A percentile compares a stretch with the other conserved stretches of the same genome.
Conservation (phyloP, 2,113 vertebrate species). For the Panurus biarmicus region DNA sequence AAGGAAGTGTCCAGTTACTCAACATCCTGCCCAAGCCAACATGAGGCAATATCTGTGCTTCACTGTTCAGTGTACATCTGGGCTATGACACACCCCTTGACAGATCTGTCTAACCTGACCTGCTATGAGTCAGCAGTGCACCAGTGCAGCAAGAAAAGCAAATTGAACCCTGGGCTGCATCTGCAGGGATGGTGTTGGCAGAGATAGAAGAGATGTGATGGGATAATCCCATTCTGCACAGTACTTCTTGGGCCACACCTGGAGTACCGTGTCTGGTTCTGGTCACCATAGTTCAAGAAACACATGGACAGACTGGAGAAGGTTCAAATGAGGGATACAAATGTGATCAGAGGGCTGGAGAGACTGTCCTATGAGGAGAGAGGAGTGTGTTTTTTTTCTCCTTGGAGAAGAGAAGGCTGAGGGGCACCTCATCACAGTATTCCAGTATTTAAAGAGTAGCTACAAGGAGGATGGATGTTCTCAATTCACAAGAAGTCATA, state of each 20-base stretch:
- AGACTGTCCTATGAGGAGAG: neutral
- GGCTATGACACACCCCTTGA: neutral
- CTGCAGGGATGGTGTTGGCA: neutral
- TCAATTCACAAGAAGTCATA: neutral
- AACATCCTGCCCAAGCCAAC: neutral
- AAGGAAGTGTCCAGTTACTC: neutral
- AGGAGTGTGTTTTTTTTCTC: neutral
- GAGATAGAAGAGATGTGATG: neutral
- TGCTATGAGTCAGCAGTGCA: neutral
- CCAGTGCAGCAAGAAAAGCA: neutral
- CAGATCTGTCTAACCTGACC: neutral
- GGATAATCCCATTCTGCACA: neutral
- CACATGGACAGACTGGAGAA: neutral
- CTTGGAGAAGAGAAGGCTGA: neutral
- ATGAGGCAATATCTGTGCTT: neutral
- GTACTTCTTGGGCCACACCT: neutral
- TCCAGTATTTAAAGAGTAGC: neutral
- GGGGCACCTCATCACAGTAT: neutral
- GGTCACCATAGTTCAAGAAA: neutral
- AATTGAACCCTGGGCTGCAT: neutral
- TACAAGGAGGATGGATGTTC: neutral
- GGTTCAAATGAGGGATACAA: neutral
- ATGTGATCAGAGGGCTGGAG: neutral
- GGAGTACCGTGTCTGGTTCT: neutral
- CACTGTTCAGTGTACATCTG: neutral